Conservation (phyloP, 2,888 invertebrate species). For the Drosophila prostipennis region DNA sequence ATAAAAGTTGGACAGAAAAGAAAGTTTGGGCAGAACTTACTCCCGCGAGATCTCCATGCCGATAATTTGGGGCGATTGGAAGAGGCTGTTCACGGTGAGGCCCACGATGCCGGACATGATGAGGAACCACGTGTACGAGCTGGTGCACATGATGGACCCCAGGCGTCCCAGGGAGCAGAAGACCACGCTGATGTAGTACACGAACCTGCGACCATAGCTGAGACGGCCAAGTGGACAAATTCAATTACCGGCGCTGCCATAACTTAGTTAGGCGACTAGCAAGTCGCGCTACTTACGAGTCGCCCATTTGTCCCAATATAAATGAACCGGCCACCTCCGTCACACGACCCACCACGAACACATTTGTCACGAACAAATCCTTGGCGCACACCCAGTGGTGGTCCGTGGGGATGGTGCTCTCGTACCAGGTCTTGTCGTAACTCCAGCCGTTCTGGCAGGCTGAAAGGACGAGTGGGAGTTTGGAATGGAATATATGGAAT, state of each 20-base stretch:
- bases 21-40: conserved; percentile 75
- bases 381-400: conserved; percentile 86
- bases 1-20: conserved; percentile 18
- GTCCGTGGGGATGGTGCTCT: conserved; percentile 85
- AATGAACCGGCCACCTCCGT: conserved; percentile 86
- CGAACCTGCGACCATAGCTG: conserved; percentile 85
- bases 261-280: conserved; percentile 41
- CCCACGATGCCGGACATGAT: conserved; percentile 84
- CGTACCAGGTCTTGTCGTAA: conserved; percentile 86
- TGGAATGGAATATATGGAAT: background rate
- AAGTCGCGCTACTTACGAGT: conserved; percentile 84
- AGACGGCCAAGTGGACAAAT: conserved; percentile 49
- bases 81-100: conserved; percentile 84
- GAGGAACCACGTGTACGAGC: conserved; percentile 84
- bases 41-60: conserved; percentile 86
- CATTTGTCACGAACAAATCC: conserved; percentile 85
- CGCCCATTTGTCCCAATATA: conserved; percentile 86
- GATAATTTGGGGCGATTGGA: conserved; percentile 85
- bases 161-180: conserved; percentile 84
- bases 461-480: conserved; percentile 53
- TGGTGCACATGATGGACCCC: conserved; percentile 82
- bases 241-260: conserved; percentile 61
- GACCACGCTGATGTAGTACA: conserved; percentile 85
- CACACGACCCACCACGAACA: conserved; percentile 85
- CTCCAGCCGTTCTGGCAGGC: conserved; percentile 86